Base-by-base conservation (phyloP, 2,888 invertebrate species). In the Aelia acuminata region DNA sequence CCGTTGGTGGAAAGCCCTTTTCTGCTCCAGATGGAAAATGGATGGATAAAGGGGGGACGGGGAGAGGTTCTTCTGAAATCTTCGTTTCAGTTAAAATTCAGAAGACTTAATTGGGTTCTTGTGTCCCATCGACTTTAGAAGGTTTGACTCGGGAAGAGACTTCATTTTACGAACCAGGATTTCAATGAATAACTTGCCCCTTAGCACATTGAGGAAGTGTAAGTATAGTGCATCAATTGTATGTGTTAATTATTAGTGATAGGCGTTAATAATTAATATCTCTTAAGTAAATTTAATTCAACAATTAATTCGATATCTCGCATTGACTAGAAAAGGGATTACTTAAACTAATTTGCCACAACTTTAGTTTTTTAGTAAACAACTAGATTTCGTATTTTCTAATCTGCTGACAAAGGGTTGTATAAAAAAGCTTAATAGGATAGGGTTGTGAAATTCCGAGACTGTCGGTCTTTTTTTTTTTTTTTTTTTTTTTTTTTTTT, bases 101-200 rank as follows among this genome's bases (percentile, higher is more conserved):
- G 75, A 75, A 43, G 75, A 75, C 39, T 75, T 75, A 75, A 75
- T 75, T 75, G 75, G 75, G 75, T 75, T 75, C 35, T 75, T 43
- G 75, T 75, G 75, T 43, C 75, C 39, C 75, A 75, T 75, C 75
- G 75, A 43, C 75, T 75, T 75, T 20, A 18, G 39, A 43, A 20
- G 22, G 75, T 39, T 35, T 39, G 75, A 22, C 75, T 39, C 39
- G 22, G 22, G 39, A 75, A 75, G 20, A 39, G 15, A 75, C 39
- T 75, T 75, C 39, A 75, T 75, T 43, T 75, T 49, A 26, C 31
- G 31, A 84, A 49, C 35, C 20, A 22, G 1, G 39, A 22, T 75
- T 75, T 39, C 39, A 39, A 75, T 75, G 39, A 75, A 75, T 75
- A 75, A 43, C 26, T 22, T 39, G 22, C 2, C 75, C 39, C 0